Evolutionary conservation across 2,888 invertebrate genomes (phyloP), one percentile per base, ranked within the genome.

Genomic region (Stegophylla sp.): DNA sequence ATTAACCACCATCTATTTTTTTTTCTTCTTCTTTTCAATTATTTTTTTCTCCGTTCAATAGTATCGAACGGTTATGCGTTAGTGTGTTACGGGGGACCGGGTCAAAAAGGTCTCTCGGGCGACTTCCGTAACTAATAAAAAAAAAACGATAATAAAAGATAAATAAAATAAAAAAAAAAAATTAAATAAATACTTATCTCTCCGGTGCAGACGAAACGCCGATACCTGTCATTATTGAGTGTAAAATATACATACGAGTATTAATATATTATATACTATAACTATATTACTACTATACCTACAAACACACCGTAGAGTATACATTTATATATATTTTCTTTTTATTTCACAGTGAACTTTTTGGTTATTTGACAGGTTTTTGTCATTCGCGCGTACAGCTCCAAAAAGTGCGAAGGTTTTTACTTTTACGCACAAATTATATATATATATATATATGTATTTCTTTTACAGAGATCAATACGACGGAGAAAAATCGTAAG

Each of bases 181-280:
- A 4, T 17, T 51, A 43, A 61, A 73, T 56, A 73, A 56, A 73
- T 61, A 73, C 59, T n/a, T n/a, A n/a, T n/a, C n/a, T n/a, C 59
- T 59, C 26, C 34, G 28, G 56, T 43, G 43, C 7, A n/a, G n/a
- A n/a, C 7, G 34, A 34, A 34, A 34, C 34, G 34, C 3, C 34
- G 34, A 7, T 7, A 34, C 34, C 34, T 34, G 34, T 7, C 34
- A 34, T 34, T 34, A 5, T 34, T 34, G 3, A 34, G 4, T 5
- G 4, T 5, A 3, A 34, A 3, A 34, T 7, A 34, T 7, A 34
- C 34, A 34, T 34, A 34, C 34, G 34, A 3, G 34, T n/a, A n/a
- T n/a, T n/a, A n/a, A n/a, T n/a, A n/a, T n/a, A n/a, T n/a, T n/a
- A n/a, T n/a, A n/a, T n/a, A n/a, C n/a, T n/a, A n/a, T n/a, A n/a